phyloP scores from a whole-genome alignment of 2,797 vertebrate genomes.

The Loris lydekkerianus region DNA sequence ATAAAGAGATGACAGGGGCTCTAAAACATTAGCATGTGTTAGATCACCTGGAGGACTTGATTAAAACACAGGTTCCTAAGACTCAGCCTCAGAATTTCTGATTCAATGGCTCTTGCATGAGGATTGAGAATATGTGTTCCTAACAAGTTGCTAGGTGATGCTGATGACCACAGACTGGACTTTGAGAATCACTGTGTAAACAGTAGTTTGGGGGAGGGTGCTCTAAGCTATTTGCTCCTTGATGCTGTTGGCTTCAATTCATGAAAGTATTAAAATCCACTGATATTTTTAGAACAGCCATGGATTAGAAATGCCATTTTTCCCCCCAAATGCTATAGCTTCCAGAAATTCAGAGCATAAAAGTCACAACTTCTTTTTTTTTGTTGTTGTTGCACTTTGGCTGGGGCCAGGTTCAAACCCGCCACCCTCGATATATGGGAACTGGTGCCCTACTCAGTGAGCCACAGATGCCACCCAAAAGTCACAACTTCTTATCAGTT shows the following conservation, averaged over 20 bases:
- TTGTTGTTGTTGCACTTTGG: no score
- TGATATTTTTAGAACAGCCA: not conserved
- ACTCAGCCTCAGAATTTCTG: not conserved
- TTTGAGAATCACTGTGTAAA: not conserved
- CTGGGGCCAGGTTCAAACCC: no score
- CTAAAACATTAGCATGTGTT: not conserved
- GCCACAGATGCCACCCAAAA: not conserved
- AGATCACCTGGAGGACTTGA: not conserved
- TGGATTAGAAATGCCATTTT: not conserved
- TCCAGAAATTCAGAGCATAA: not conserved
- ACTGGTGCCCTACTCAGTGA: no score
- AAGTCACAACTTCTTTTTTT: not conserved
- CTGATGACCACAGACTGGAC: not conserved
- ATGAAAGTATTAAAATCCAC: not conserved
- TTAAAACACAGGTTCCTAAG: not conserved
- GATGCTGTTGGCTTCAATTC: not conserved
- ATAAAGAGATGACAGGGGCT: not conserved
- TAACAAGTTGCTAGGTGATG: not conserved
- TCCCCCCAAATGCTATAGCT: not conserved
- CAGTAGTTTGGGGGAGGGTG: not conserved
- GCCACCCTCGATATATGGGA: no score
- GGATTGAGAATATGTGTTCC: not conserved
- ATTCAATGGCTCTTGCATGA: not conserved
- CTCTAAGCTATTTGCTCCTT: not conserved
- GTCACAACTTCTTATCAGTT: not conserved